Base-by-base conservation (phyloP, 2,888 invertebrate genomes). In the Idaea straminata region DNA sequence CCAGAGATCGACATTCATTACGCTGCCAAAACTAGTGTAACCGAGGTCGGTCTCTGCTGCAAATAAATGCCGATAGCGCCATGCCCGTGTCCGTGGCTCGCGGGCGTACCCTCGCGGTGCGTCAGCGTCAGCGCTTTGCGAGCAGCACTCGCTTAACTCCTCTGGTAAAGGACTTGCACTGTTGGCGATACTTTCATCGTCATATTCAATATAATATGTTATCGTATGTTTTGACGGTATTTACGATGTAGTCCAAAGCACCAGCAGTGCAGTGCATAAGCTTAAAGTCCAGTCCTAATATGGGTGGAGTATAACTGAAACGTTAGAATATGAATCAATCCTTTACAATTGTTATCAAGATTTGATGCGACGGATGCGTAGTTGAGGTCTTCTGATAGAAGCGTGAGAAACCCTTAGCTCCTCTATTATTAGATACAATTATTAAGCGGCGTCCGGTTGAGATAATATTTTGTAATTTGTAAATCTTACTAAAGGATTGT, bases 311-410 rank as follows among this genome's bases (percentile, higher is more conserved):
- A n/a, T 15, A 36, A 7, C 38, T 16, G 38, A 61, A 61, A 15
- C 58, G 58, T 58, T 16, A 58, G 58, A 58, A 58, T 58, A 58
- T 16, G 15, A 16, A 58, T 58, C 15, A 15, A 58, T 58, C 16
- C 15, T 13, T 57, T 57, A 57, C 15, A 25, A 13, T 47, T 47
- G 47, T 47, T 47, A 13, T 47, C 47, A 36, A 38, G 35, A 63
- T 63, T 70, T 67, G 79, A 85, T 89, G 92, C 92, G 92, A 92
- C 92, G 92, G 92, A 90, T 88, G 91, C 91, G 92, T 90, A 78
- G 73, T 70, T 70, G 60, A 25, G 62, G 65, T 61, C 66, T 66
- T 67, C 62, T 57, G 61, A 72, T 72, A 58, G 61, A 69, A 62
- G 66, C 66, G 65, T 66, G 64, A 66, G 69, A 68, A 68, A 67